Base-by-base conservation (phyloP, 1,140 invertebrate species). In the Drosophila suzukii region DNA sequence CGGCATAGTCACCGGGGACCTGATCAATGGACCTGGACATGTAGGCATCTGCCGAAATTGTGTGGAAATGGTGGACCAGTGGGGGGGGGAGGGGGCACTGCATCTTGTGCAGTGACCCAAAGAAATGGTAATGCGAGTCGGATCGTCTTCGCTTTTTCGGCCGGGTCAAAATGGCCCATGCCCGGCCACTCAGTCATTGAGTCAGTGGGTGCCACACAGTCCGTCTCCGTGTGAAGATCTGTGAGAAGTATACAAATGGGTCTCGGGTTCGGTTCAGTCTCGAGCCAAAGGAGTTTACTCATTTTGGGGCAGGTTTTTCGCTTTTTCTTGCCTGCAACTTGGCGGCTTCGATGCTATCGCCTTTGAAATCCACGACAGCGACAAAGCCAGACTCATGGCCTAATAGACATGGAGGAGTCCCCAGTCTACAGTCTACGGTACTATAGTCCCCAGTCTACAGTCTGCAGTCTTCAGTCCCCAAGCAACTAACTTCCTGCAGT, bases 211-310 rank as follows among this genome's bases (percentile, higher is more conserved):
- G 83, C 83, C 78, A 81, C 78, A 81, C 70, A 76, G 73, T 72
- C 72, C 66, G 65, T 27, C 49, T 27, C 77, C 84, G 84, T 89
- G 84, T 89, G 84, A 89, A 89, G 85, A 90, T 90, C 82, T 89
- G 84, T 90, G 84, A 90, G 84, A 90, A 84, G 81, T 85, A 78
- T 90, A 89, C 85, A 89, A 89, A 89, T 90, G 84, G 81, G 74
- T 81, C 83, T 89, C 80, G 75, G 85, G 73, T 79, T 88, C 53
- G 66, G 75, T 71, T 71, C 51, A 58, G 49, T 70, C 63, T 44
- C 70, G 36, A 62, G 46, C 58, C 73, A 70, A 77, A 88, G 84
- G 85, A 90, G 85, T 90, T 72, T 89, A 88, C 84, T 89, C 81
- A 83, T 71, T 80, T 83, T 58, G 68, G 73, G 72, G 73, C 73